These are phyloP conservation scores for Drosophila kambysellisi DNA, from an alignment of 2,888 invertebrate genomes.

Conservation along the genomic window DNA sequence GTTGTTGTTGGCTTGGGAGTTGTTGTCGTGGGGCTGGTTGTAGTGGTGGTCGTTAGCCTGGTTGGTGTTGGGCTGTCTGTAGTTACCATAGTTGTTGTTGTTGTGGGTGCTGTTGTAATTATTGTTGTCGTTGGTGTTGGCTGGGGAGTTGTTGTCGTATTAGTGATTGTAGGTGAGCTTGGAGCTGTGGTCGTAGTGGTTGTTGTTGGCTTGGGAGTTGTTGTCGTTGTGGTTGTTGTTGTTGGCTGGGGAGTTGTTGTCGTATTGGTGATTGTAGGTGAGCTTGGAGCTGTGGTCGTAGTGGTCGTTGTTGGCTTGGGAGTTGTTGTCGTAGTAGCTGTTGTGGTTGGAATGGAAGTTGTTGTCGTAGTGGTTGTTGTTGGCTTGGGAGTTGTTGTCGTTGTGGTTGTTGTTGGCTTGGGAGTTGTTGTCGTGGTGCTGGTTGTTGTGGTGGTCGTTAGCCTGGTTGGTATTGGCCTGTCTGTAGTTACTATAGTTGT, in stretches of 20 bases:
- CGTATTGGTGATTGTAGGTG: constrained; percentile 4
- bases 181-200: neutral
- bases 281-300: neutral
- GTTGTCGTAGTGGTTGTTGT: constrained; percentile 1
- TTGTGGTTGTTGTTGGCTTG: no score
- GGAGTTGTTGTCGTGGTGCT: neutral
- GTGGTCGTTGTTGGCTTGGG: neutral
- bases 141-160: neutral
- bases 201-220: constrained; percentile 5
- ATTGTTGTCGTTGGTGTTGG: constrained; percentile 13
- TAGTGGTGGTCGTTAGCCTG: neutral
- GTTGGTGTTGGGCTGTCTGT: neutral
- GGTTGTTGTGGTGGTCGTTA: constrained; percentile 1
- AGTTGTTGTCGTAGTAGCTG: constrained; percentile 2
- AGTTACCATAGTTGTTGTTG: neutral
- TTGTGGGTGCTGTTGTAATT: neutral
- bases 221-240: constrained; percentile 1
- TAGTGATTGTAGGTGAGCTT: constrained; percentile 2
- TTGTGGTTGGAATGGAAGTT: neutral
- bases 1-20: constrained; percentile 4
- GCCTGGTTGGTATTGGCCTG: neutral
- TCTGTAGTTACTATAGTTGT: constrained; percentile 1
- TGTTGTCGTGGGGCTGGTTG: neutral
- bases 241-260: neutral
- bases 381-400: constrained; percentile 1